Evolutionary conservation across 2,888 invertebrate genomes (phyloP).

Genomic region (Agrotis exclamationis): DNA sequence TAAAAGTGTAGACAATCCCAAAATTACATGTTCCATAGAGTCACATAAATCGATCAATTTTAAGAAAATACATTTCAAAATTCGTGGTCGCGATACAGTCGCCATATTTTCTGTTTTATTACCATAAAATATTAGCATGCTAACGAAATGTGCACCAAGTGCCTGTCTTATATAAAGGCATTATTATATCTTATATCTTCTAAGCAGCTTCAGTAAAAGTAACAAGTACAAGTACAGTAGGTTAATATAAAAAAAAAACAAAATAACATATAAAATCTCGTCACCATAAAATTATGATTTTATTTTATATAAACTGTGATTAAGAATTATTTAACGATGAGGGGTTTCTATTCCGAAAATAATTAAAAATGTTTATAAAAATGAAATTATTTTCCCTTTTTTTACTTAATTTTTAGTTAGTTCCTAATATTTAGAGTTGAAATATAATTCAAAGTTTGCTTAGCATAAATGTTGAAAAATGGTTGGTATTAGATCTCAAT

Average conservation of each 20-base stretch:
- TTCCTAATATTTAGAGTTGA: slow-evolving; percentile 34
- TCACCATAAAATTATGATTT: slow-evolving; percentile 40
- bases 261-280: slow-evolving; percentile 28
- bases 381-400: slow-evolving; percentile 25
- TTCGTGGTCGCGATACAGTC: background rate
- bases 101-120: background rate
- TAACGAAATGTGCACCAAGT: slow-evolving; percentile 47
- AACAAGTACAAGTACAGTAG: slow-evolving; percentile 66
- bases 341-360: slow-evolving; percentile 9
- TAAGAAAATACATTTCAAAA: background rate
- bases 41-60: background rate
- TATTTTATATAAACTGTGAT: slow-evolving; percentile 56
- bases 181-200: slow-evolving; percentile 46
- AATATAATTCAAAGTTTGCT: slow-evolving; percentile 29
- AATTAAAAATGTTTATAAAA: slow-evolving; percentile 9
- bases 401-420: slow-evolving; percentile 53
- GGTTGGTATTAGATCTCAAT: slow-evolving; percentile 51
- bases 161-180: slow-evolving; percentile 58
- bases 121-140: slow-evolving; percentile 16
- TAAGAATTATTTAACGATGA: slow-evolving; percentile 23
- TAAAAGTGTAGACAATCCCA: too few relatives aligned
- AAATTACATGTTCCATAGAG: background rate
- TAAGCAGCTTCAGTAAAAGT: slow-evolving; percentile 57
- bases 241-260: slow-evolving; percentile 37
- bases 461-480: slow-evolving; percentile 23